A percentile compares a stretch with the other conserved stretches of the same genome.
phyloP scores from a whole-genome alignment of 2,888 invertebrate genomes.

The Thumatha senex region DNA sequence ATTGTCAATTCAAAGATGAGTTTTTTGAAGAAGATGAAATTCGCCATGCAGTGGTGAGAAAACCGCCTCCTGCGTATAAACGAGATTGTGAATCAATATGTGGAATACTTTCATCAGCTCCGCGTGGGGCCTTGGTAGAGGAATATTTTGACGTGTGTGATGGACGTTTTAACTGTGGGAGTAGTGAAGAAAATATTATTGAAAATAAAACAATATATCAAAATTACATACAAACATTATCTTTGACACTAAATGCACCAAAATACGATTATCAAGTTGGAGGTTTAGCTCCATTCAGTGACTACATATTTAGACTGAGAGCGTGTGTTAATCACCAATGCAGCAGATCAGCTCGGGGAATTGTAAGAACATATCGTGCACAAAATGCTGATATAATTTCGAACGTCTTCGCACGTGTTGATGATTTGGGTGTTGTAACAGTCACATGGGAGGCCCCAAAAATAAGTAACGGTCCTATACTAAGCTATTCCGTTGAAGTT shows the following conservation, averaged over 20 bases:
- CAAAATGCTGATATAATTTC: constrained; percentile 57
- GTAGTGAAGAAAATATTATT: constrained; percentile 40
- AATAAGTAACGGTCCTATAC: constrained; percentile 64
- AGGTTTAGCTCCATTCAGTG: constrained; percentile 65
- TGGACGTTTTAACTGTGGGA: constrained; percentile 47
- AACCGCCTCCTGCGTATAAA: constrained; percentile 63
- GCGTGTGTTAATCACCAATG: constrained; percentile 58
- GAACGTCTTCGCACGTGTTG: constrained; percentile 37
- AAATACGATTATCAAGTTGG: constrained; percentile 53
- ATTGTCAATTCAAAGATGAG: constrained; percentile 51
- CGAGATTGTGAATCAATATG: constrained; percentile 67
- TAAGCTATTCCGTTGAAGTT: constrained; percentile 66
- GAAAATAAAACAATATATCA: constrained; percentile 50
- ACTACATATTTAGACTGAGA: constrained; percentile 66
- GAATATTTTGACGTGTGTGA: constrained; percentile 67
- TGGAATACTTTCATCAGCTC: constrained; percentile 56
- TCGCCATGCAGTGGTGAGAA: constrained; percentile 62
- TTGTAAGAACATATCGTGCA: constrained; percentile 58
- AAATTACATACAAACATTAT: constrained; percentile 50
- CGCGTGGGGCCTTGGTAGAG: constrained; percentile 58
- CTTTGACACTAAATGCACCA: constrained; percentile 49
- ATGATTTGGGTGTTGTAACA: constrained; percentile 46
- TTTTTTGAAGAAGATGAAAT: constrained; percentile 51
- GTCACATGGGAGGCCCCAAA: constrained; percentile 64
- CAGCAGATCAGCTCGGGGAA: constrained; percentile 59